Conservation (phyloP, 2,888 invertebrate genomes). For the Coelinius sp. region DNA sequence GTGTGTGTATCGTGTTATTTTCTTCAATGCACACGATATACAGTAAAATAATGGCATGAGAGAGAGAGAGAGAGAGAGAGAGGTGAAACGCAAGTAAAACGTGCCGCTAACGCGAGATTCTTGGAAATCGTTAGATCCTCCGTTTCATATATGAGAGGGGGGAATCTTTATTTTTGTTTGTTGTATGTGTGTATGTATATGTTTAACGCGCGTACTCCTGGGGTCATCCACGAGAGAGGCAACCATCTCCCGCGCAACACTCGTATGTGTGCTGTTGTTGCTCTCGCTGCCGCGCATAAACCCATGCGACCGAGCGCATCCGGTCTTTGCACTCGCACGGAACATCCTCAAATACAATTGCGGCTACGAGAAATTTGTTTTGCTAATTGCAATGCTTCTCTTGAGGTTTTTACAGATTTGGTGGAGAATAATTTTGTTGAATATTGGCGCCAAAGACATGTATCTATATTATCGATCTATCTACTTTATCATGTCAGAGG, state of each 20-base stretch:
- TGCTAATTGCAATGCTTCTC: not conserved
- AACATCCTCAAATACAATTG: not conserved
- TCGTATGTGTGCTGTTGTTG: constrained; percentile 6
- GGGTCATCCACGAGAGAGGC: constrained; percentile 3
- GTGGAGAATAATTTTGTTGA: not conserved
- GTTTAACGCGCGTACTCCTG: constrained; percentile 14
- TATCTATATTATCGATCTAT: too few species aligned
- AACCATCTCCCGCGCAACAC: not conserved
- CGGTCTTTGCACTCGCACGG: constrained; percentile 2
- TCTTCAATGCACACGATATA: constrained; percentile 22
- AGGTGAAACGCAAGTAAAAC: constrained; percentile 28
- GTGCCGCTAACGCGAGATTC: constrained; percentile 32
- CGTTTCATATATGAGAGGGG: constrained; percentile 9
- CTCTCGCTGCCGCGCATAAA: constrained; percentile 12
- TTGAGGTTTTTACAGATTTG: not conserved
- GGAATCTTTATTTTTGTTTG: constrained; percentile 24
- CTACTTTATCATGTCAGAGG: too few species aligned
- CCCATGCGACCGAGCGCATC: constrained; percentile 12
- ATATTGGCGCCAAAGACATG: too few species aligned
- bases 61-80: constrained; percentile 1
- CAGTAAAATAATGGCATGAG: constrained; percentile 23
- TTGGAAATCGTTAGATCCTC: constrained; percentile 38
- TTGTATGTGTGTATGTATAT: not conserved
- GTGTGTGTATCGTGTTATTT: constrained; percentile 20
- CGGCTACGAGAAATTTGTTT: not conserved